Percentiles rank a stretch among this genome's conserved stretches.
These are phyloP conservation scores for Verasper variegatus DNA, from an alignment of 2,113 vertebrate species.

Conservation along the genomic window DNA sequence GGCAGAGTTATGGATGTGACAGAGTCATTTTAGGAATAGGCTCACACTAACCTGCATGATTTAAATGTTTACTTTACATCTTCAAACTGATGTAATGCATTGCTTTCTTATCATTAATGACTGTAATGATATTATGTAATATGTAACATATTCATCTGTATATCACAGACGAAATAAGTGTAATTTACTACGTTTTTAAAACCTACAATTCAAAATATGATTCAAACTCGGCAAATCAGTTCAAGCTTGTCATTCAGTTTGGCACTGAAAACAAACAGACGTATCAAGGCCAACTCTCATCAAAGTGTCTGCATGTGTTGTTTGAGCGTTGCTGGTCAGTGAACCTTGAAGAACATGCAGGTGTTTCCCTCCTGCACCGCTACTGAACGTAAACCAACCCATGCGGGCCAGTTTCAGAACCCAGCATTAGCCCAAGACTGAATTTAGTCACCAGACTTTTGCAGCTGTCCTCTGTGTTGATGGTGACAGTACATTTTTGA, in stretches of 20 bases:
- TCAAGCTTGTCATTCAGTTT: neutral
- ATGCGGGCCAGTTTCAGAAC: constrained; percentile 54
- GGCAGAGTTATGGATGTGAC: too few relatives aligned
- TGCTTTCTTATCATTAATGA: too few relatives aligned
- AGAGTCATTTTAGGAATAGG: too few relatives aligned
- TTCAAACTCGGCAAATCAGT: neutral
- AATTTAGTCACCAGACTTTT: constrained; percentile 51
- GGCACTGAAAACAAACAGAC: constrained; percentile 27
- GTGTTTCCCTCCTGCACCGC: constrained; percentile 75
- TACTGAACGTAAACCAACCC: neutral
- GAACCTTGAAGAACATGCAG: constrained; percentile 76
- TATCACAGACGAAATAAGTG: neutral
- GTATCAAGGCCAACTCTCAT: neutral
- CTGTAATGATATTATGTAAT: too few relatives aligned
- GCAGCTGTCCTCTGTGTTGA: constrained; percentile 26
- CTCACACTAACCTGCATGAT: neutral
- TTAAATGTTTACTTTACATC: neutral
- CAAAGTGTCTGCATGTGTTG: constrained; percentile 29
- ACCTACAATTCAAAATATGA: too few relatives aligned
- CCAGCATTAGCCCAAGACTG: constrained; percentile 4
- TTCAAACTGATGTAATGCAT: too few relatives aligned
- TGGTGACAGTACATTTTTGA: neutral
- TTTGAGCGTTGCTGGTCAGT: constrained; percentile 62
- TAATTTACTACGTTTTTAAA: too few relatives aligned
- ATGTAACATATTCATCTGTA: neutral